Conservation (phyloP, 2,888 invertebrate species). For the Drosophila siamana region DNA sequence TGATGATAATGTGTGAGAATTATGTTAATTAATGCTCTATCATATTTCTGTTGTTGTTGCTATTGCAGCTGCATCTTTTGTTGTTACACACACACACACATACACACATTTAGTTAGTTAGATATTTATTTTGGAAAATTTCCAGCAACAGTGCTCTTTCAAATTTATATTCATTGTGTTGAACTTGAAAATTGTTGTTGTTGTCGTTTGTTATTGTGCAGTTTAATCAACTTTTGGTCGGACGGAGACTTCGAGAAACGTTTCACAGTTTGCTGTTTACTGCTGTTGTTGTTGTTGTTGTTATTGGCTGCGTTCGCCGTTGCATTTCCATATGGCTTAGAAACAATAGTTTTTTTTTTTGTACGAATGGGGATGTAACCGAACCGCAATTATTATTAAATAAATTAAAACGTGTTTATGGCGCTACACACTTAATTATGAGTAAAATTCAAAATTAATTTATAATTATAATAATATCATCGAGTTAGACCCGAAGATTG, state of each 20-base stretch:
- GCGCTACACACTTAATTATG: slow-evolving; percentile 4
- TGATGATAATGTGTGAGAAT: slow-evolving; percentile 68
- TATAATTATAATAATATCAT: slow-evolving; percentile 6
- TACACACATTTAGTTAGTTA: slow-evolving; percentile 3
- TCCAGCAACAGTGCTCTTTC: slow-evolving; percentile 70
- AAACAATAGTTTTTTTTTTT: slow-evolving; percentile 4
- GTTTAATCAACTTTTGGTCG: slow-evolving; percentile 78
- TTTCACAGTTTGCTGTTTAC: slow-evolving; percentile 32
- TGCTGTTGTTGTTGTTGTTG: neutral
- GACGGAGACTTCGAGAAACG: slow-evolving; percentile 72
- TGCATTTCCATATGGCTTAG: slow-evolving; percentile 73
- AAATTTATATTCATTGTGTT: slow-evolving; percentile 77
- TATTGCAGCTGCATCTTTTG: slow-evolving; percentile 51
- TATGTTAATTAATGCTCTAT: slow-evolving; percentile 53
- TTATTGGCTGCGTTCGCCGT: slow-evolving; percentile 31
- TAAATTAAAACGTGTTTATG: slow-evolving; percentile 3
- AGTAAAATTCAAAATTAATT: neutral
- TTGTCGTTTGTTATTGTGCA: slow-evolving; percentile 77
- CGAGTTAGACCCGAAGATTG: neutral
- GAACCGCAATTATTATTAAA: slow-evolving; percentile 18
- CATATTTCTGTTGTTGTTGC: slow-evolving; percentile 9
- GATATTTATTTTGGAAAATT: slow-evolving; percentile 67
- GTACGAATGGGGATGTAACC: slow-evolving; percentile 1
- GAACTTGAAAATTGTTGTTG: slow-evolving; percentile 72
- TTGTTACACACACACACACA: slow-evolving; percentile 21